Base-by-base conservation (phyloP, 2,113 vertebrate genomes). In the Holacanthus passer region DNA sequence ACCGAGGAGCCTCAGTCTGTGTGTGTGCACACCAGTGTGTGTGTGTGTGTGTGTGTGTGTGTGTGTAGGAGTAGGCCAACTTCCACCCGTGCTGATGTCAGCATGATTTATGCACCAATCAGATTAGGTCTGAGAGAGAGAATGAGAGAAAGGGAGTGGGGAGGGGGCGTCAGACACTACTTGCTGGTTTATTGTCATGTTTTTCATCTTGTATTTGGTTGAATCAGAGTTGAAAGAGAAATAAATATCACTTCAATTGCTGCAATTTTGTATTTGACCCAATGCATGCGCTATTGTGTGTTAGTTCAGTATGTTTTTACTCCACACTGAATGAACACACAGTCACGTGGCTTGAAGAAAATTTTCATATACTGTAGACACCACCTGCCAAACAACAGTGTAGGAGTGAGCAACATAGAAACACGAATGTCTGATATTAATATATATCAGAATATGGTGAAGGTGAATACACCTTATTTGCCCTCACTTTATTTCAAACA, bases 91-190 rank as follows among this genome's bases (percentile, higher is more conserved):
- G 91, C 94, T 92, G 94, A 95, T 93, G 93, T 92, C 92, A 93
- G 93, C 89, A 76, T 94, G 92, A 94, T 95, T 94, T 93, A 94
- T 94, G 92, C 93, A 94, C 92, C 92, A 93, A 93, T 93, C 91
- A 89, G 90, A 93, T 93, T 88, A 92, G 89, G 87, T 89, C 74
- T 81, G 79, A 88, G 87, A 83, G 76, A 82, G 81, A 85, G 77
- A 85, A 85, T 65, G 78, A 84, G 70, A 65, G 77, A 82, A 75
- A 77, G 77, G 66, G 83, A 81, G 67, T 11, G 35, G 77, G 76
- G 64, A 71, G 68, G 55, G 78, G 77, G 55, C 29, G 24, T 86
- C 64, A 45, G 82, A 86, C 77, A 67, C 74, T 64, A 79, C 66
- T 77, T 67, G 73, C 67, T 71, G 78, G 59, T 74, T 89, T 83